These are phyloP conservation scores for Anastrepha obliqua DNA, from an alignment of 1,140 invertebrate species.

Conservation along the genomic window DNA sequence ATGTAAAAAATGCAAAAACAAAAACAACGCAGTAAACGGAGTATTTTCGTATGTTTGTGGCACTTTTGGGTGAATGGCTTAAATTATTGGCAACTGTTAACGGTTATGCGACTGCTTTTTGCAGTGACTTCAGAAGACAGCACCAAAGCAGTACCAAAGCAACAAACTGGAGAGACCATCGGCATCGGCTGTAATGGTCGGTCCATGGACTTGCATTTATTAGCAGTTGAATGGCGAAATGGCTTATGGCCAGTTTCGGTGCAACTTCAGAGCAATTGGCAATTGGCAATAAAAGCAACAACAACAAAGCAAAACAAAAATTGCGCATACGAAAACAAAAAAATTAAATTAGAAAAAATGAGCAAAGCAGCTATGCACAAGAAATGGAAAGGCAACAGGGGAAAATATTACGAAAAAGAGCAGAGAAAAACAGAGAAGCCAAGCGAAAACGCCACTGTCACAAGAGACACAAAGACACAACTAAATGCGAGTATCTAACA, in stretches of 20 bases:
- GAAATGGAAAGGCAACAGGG: not conserved
- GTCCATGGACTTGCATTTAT: slow-evolving; percentile 34
- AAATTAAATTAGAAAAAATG: not conserved
- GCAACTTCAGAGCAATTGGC: slow-evolving; percentile 28
- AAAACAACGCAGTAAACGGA: not conserved
- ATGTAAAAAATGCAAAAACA: not conserved
- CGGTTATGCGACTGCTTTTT: slow-evolving; percentile 16
- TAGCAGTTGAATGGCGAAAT: slow-evolving; percentile 43
- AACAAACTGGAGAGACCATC: not conserved
- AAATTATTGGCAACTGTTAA: slow-evolving; percentile 50
- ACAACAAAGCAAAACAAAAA: not conserved
- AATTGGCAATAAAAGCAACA: not conserved
- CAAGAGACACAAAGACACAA: slow-evolving; percentile 44
- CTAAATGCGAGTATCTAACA: slow-evolving; percentile 44
- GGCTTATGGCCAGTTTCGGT: slow-evolving; percentile 35
- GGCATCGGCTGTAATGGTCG: not conserved
- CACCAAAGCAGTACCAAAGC: not conserved
- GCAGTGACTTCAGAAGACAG: not conserved
- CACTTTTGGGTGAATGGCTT: slow-evolving; percentile 41
- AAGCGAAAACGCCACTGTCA: slow-evolving; percentile 17
- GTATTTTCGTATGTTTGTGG: not conserved
- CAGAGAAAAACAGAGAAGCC: not conserved
- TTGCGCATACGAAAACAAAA: not conserved
- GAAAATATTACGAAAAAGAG: not conserved
- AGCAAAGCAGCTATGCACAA: not conserved